phyloP scores from a whole-genome alignment of 2,888 invertebrate genomes.

The Mayetiola destructor region DNA sequence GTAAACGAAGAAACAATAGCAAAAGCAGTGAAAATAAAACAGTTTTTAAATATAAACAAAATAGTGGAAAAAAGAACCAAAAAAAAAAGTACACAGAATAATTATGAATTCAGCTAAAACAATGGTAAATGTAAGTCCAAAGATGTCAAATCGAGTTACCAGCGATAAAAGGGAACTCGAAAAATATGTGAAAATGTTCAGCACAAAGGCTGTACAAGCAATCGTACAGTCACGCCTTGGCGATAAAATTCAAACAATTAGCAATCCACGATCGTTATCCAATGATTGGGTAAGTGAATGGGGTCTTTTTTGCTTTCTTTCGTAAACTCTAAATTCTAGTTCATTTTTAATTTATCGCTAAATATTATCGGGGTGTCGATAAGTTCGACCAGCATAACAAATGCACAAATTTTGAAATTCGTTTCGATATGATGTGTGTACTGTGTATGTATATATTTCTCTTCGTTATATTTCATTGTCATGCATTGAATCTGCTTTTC shows the following conservation, averaged over 20 bases:
- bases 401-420: no score
- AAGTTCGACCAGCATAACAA: no score
- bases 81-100: background rate
- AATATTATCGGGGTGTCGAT: no score
- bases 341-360: no score
- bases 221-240: constrained; percentile 86
- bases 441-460: no score
- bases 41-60: no score
- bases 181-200: constrained; percentile 77
- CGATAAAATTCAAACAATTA: constrained; percentile 66
- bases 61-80: no score
- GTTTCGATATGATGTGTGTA: no score
- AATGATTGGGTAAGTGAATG: constrained; percentile 67
- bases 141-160: constrained; percentile 3
- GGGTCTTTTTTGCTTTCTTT: no score
- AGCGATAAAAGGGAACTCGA: constrained; percentile 64
- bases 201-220: constrained; percentile 76
- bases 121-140: constrained; percentile 9
- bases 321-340: no score
- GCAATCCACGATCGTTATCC: constrained; percentile 60
- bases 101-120: constrained; percentile 10
- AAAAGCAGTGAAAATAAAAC: background rate
- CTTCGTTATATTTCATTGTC: no score
- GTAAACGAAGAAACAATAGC: background rate
- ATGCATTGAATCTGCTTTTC: no score